Base-by-base conservation (phyloP, 2,888 invertebrate genomes). In the Rhingia campestris region DNA sequence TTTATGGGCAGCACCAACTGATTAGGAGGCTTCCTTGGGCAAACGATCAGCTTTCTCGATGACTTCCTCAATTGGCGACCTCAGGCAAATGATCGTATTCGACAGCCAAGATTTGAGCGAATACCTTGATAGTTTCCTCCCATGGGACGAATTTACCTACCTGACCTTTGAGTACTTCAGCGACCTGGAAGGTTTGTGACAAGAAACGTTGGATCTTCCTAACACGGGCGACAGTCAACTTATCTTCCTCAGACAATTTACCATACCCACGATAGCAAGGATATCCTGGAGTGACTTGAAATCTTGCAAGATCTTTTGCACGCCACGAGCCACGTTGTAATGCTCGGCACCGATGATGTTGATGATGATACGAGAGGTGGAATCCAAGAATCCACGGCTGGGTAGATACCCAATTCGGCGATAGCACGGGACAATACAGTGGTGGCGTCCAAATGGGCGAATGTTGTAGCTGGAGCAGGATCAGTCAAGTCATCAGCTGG, bases 401-500 rank as follows among this genome's bases (percentile, higher is more conserved):
- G 98, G 92, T 98, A 98, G 91, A 97, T 97, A 88, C 97, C 97
- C 91, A 98, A 92, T 92, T 97, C 97, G 87, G 97, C 96, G 92
- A 98, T 97, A 89, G 97, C 97, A 91, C 98, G 95, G 54, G 97
- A 97, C 92, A 98, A 92, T 87, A 98, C 98, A 92, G 97, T 98
- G 87, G 97, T 98, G 90, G 98, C 97, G 90, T 98, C 98, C 94
- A 98, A 96, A 92, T 98, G 98, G 93, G 98, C 97, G 90, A 98
- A 98, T 59, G 98, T 97, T 87, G 98, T 97, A 87, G 98, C 97
- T 77, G 98, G 98, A 82, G 98, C 97, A 87, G 98, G 98, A 93
- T 98, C 98, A 89, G 97, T 98, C 93, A 98, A 96, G 92, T 98
- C 98, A 91, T 98, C 98, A 91, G 98, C 98, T 49, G 97, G 97